These are phyloP conservation scores for Gymnocephalus cernua DNA, from an alignment of 2,113 vertebrate genomes.

Conservation along the genomic window DNA sequence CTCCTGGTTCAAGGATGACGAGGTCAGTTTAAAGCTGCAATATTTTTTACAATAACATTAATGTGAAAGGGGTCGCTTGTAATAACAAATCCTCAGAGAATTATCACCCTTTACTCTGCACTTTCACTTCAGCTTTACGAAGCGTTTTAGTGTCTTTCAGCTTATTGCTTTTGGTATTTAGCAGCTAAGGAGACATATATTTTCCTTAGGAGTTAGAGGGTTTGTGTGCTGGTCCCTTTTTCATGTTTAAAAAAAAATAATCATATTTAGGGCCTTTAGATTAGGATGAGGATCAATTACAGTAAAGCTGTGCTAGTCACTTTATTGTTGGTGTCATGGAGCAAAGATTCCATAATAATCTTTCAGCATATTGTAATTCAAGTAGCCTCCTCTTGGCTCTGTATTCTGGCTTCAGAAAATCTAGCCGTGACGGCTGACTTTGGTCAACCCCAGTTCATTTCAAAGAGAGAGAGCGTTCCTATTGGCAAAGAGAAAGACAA, in stretches of 20 bases:
- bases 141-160: not conserved
- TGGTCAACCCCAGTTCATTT: no score
- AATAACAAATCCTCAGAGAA: not conserved
- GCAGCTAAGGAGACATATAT: not conserved
- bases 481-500: no score
- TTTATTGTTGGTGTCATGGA: no score
- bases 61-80: not conserved
- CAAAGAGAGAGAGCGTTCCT: no score
- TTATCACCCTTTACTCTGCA: not conserved
- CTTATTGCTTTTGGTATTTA: not conserved
- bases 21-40: slow-evolving; percentile 78
- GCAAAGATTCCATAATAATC: no score
- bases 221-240: not conserved
- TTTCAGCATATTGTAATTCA: no score
- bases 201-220: not conserved
- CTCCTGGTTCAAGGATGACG: slow-evolving; percentile 93
- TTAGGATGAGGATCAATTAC: not conserved
- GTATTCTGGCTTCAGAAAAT: no score
- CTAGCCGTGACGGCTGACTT: no score
- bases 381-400: no score
- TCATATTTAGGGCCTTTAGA: not conserved
- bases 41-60: not conserved
- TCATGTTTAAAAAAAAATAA: no score
- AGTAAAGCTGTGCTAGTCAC: no score
- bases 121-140: not conserved